Evolutionary conservation across 2,888 invertebrate genomes (phyloP).

Genomic region (Ephialtes manifestator): DNA sequence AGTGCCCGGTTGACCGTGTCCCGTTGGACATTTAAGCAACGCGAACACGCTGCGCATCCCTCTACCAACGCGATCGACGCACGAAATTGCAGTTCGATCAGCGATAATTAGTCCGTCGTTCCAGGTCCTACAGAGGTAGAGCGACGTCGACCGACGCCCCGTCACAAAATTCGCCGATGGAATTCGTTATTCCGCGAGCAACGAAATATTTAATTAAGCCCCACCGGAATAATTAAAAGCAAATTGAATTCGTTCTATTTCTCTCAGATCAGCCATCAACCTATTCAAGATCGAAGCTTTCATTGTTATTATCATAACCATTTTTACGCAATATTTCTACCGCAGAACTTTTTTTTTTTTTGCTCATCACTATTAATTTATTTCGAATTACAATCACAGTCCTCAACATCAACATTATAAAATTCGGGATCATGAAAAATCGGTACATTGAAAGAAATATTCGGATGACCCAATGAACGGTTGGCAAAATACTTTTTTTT

Average conservation of each 20-base stretch:
- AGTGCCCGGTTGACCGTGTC: slow-evolving; percentile 46
- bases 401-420: too few species aligned
- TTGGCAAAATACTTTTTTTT: too few species aligned
- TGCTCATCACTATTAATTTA: too few species aligned
- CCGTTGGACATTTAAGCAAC: slow-evolving; percentile 50
- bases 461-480: too few species aligned
- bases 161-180: slow-evolving; percentile 36
- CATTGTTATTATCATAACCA: not conserved
- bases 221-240: slow-evolving; percentile 47
- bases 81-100: slow-evolving; percentile 64
- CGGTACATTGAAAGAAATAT: too few species aligned
- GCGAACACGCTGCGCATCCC: slow-evolving; percentile 23
- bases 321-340: not conserved
- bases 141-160: slow-evolving; percentile 16
- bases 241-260: slow-evolving; percentile 46
- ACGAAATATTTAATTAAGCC: slow-evolving; percentile 62
- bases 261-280: not conserved
- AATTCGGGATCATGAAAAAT: too few species aligned
- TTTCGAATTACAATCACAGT: too few species aligned
- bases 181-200: slow-evolving; percentile 54
- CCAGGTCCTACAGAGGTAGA: slow-evolving; percentile 8
- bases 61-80: slow-evolving; percentile 40
- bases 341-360: too few species aligned
- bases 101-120: slow-evolving; percentile 61
- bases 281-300: not conserved